phyloP scores from a whole-genome alignment of 1,140 invertebrate genomes.

The Penaeus vannamei region DNA sequence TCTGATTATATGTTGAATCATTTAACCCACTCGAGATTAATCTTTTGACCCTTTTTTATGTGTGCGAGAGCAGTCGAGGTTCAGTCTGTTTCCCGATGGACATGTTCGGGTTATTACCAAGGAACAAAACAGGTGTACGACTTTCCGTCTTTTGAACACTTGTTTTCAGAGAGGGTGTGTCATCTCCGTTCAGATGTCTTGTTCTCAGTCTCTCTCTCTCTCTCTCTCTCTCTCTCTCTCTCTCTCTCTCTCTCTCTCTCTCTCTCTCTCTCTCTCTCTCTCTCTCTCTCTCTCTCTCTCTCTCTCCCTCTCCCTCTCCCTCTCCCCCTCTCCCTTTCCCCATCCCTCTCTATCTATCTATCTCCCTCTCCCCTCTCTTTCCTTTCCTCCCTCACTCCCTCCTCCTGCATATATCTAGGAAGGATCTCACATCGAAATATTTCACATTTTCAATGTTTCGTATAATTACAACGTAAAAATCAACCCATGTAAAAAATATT shows the following conservation, averaged over 20 bases:
- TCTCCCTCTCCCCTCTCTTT: constrained; percentile 17
- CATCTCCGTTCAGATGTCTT: neutral
- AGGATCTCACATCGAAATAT: no score
- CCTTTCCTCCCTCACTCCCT: neutral
- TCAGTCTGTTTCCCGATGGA: no score
- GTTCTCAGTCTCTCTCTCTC: neutral
- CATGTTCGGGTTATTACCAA: no score
- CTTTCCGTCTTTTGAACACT: neutral
- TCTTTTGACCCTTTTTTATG: no score
- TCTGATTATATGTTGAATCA: no score
- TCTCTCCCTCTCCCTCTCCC: neutral
- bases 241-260: constrained; percentile 10
- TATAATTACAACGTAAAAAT: no score
- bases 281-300: constrained; percentile 21
- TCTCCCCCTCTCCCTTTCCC: neutral
- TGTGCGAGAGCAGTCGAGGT: no score
- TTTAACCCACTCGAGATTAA: no score
- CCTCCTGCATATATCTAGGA: no score
- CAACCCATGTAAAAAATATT: no score
- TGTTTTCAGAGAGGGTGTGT: neutral
- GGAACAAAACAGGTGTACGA: no score
- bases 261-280: neutral
- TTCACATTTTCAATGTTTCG: no score
- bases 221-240: constrained; percentile 4
- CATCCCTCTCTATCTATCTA: neutral